Evolutionary conservation across 2,113 vertebrate genomes (phyloP).

Genomic region (Apeltes quadracus): DNA sequence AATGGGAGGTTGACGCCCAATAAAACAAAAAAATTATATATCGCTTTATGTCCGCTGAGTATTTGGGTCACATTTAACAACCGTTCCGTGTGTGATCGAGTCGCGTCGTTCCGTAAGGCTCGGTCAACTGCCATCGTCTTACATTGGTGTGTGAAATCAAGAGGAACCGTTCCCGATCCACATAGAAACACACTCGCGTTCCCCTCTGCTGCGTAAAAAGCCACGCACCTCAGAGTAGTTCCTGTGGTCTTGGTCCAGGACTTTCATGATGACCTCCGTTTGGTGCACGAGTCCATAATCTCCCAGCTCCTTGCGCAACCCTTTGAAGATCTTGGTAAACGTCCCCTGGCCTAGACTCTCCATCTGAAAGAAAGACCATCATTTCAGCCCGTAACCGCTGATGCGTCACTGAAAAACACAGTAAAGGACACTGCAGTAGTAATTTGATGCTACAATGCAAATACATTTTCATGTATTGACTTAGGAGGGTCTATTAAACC

Average conservation of each 20-base stretch:
- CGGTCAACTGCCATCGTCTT: neutral
- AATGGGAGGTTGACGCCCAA: neutral
- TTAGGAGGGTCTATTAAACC: neutral
- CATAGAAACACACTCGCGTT: too few species aligned
- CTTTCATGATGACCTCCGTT: slow-evolving; percentile 94
- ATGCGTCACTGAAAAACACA: neutral
- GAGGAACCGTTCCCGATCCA: neutral
- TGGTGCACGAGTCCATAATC: slow-evolving; percentile 92
- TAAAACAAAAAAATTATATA: neutral
- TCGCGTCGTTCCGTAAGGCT: neutral
- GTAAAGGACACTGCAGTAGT: neutral
- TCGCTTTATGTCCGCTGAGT: neutral
- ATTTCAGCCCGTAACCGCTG: neutral
- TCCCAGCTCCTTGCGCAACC: slow-evolving; percentile 90
- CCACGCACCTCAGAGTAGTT: slow-evolving; percentile 93
- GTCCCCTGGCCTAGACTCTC: slow-evolving; percentile 96
- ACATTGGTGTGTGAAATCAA: neutral
- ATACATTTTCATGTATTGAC: neutral
- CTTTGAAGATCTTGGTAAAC: slow-evolving; percentile 97
- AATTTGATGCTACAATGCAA: neutral
- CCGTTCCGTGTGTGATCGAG: neutral
- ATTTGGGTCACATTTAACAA: neutral
- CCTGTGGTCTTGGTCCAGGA: slow-evolving; percentile 93
- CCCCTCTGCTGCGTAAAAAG: too few species aligned
- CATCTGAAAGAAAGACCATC: slow-evolving; percentile 77